Evolutionary conservation across 2,888 invertebrate species (phyloP).

Genomic region (Pachydiplax longipennis): DNA sequence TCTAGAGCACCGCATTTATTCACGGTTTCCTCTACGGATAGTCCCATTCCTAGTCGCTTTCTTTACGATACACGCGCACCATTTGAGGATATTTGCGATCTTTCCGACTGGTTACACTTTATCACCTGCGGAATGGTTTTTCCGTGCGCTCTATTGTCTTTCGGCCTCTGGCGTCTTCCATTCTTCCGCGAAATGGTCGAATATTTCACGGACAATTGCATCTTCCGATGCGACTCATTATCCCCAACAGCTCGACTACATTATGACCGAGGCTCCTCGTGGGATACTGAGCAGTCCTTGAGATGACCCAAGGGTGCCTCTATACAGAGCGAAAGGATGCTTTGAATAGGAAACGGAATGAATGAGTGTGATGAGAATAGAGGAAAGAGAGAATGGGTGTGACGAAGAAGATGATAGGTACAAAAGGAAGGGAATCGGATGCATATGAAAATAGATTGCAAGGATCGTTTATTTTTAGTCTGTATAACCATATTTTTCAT

Average conservation of each 20-base stretch:
- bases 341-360: no score
- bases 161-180: not conserved
- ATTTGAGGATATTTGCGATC: not conserved
- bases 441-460: no score
- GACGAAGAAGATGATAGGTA: no score
- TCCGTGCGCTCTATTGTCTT: not conserved
- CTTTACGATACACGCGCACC: not conserved
- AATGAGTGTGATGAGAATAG: no score
- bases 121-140: not conserved
- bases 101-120: not conserved
- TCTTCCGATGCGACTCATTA: not conserved
- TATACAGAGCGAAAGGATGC: no score
- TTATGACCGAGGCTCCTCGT: not conserved
- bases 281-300: no score
- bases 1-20: not conserved
- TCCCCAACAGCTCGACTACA: not conserved
- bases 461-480: no score
- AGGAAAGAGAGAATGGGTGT: no score
- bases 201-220: not conserved
- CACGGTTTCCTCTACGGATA: not conserved
- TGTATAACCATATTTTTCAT: no score
- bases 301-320: no score
- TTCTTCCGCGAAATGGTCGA: not conserved
- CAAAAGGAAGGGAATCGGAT: no score
- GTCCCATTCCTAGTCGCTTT: not conserved